Evolutionary conservation across 2,888 invertebrate genomes (phyloP), one percentile per base, ranked within the genome.

Genomic region (Rapana venosa): DNA sequence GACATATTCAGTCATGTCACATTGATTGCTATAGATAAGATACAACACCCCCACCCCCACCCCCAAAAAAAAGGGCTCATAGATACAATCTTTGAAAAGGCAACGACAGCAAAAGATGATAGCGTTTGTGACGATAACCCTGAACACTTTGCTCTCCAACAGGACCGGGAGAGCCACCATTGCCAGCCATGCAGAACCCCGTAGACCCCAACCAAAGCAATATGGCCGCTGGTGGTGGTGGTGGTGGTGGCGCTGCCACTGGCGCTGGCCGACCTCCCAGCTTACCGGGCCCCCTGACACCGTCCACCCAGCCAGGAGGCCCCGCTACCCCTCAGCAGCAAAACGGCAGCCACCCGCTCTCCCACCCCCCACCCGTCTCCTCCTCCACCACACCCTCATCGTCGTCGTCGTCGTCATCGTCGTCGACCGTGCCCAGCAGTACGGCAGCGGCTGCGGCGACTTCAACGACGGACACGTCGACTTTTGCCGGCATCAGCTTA

Each of bases 401-500:
- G 4, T n/a, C n/a, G 26, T 35, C 36, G 8, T 56, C 88, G 20
- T 35, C 88, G 17, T 83, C 87, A n/a, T 61, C 88, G n/a, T 32
- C 87, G 26, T 81, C 56, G 58, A 56, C 87, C 5, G 77, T 61
- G 1, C 30, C 35, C 30, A n/a, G n/a, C 81, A 83, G 81, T 83
- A 26, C 81, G n/a, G 36, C 32, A 36, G 79, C 36, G 66, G 30
- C 81, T 81, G 79, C 47, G 11, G 74, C n/a, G 32, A 81, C 90
- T 1, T 70, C 90, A 5, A 35, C 77, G 6, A 47, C 81, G n/a
- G 92, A 92, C 32, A 92, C 92, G 90, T 91, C 90, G 86, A 47
- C 47, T 47, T 91, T 93, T 70, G 91, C 90, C 5, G 95, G 95
- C 91, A 91, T 95, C 91, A 94, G 93, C 92, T 98, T 99, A 96